phyloP scores from a whole-genome alignment of 2,888 invertebrate species.

The Thyatira batis region DNA sequence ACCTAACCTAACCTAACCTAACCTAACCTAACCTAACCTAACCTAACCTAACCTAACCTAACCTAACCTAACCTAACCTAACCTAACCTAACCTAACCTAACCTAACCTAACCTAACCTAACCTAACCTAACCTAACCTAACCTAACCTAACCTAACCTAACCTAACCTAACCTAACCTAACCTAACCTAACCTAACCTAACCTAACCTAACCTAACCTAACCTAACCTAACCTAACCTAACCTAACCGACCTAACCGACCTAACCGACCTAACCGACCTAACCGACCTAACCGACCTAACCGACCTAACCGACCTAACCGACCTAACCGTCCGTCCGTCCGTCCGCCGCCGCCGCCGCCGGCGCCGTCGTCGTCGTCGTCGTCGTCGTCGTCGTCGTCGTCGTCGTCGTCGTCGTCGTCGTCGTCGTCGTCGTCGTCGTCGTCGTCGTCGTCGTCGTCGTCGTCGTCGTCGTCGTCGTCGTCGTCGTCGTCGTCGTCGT shows the following conservation, averaged over 20 bases:
- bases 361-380: too few species aligned
- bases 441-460: too few species aligned
- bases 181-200: neutral
- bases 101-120: neutral
- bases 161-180: neutral
- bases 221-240: conserved; percentile 4
- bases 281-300: conserved; percentile 10
- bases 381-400: too few species aligned
- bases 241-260: conserved; percentile 9
- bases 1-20: neutral
- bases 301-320: neutral
- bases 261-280: conserved; percentile 12
- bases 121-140: neutral
- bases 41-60: conserved; percentile 4
- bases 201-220: neutral
- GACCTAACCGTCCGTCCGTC: neutral
- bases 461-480: too few species aligned
- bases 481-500: too few species aligned
- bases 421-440: too few species aligned
- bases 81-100: conserved; percentile 2
- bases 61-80: conserved; percentile 4
- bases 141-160: neutral
- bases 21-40: conserved; percentile 1
- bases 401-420: too few species aligned
- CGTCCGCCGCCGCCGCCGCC: too few species aligned